phyloP scores from a whole-genome alignment of 2,888 invertebrate species.

The Philopedon plagiatum region DNA sequence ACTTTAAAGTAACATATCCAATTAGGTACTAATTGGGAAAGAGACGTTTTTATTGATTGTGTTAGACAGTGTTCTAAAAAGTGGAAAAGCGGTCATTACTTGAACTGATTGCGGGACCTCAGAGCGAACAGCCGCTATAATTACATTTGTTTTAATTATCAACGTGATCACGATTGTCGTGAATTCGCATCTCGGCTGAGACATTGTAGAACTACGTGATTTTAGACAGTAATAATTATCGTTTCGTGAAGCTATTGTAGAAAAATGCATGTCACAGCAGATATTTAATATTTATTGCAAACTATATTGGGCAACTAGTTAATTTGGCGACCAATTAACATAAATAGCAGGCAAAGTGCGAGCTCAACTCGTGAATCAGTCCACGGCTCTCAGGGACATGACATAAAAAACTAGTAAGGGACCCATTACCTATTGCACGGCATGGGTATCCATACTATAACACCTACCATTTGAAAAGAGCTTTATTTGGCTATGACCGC shows the following conservation, averaged over 20 bases:
- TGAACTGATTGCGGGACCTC: conserved; percentile 44
- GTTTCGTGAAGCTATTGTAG: conserved; percentile 45
- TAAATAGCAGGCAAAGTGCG: no score
- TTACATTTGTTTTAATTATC: conserved; percentile 53
- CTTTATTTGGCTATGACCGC: no score
- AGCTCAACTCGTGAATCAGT: no score
- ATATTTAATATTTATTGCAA: conserved; percentile 18
- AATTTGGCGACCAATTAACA: conserved; percentile 21
- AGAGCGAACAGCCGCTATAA: conserved; percentile 45
- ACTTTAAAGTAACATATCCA: neutral
- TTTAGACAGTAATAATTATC: conserved; percentile 50
- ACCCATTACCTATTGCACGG: no score
- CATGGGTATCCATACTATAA: no score
- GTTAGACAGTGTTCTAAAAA: conserved; percentile 30
- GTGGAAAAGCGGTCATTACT: conserved; percentile 39
- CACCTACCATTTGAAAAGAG: no score
- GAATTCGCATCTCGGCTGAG: conserved; percentile 45
- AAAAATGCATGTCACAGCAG: conserved; percentile 38
- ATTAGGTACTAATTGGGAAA: conserved; percentile 12
- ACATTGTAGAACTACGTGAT: conserved; percentile 49
- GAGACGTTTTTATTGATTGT: conserved; percentile 27
- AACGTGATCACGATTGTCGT: conserved; percentile 51
- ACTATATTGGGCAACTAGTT: neutral
- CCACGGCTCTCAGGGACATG: no score
- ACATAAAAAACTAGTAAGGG: no score